Evolutionary conservation across 1,140 invertebrate genomes (phyloP).

Genomic region (Drosophila kanapiae): DNA sequence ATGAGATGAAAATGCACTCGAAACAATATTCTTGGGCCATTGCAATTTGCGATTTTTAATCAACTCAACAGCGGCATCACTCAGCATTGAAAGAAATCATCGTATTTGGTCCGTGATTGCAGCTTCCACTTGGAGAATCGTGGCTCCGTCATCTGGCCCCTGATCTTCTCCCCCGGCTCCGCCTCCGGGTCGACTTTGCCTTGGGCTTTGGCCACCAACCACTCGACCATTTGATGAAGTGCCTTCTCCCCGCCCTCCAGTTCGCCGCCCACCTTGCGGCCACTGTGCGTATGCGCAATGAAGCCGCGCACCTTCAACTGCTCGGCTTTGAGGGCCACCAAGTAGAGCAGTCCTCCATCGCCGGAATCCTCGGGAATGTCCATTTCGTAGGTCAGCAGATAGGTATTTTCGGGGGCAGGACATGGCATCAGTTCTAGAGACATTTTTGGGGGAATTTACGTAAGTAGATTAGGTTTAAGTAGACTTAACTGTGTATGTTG

Average conservation of each 20-base stretch:
- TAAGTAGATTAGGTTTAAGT: no score
- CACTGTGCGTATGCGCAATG: conserved; percentile 56
- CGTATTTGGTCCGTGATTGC: conserved; percentile 44
- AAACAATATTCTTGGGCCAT: conserved; percentile 62
- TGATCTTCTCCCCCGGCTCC: not conserved
- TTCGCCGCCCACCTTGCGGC: conserved; percentile 47
- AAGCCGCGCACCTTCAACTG: conserved; percentile 56
- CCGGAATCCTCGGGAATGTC: not conserved
- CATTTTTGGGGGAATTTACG: conserved; percentile 7
- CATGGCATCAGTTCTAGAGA: conserved; percentile 10
- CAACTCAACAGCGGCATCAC: conserved; percentile 8
- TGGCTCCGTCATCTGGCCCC: conserved; percentile 17
- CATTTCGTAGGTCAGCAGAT: conserved; percentile 42
- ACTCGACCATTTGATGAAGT: conserved; percentile 46
- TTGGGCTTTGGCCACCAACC: conserved; percentile 35
- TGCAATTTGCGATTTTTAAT: conserved; percentile 58
- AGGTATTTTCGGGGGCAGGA: conserved; percentile 7
- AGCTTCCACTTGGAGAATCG: conserved; percentile 33
- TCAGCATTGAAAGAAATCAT: conserved; percentile 64
- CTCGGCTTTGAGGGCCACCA: conserved; percentile 31
- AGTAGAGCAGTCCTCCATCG: conserved; percentile 6
- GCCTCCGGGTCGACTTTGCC: not conserved
- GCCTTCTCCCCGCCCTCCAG: conserved; percentile 32
- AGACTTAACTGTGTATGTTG: no score
- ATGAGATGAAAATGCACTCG: conserved; percentile 72